Conservation (phyloP, 1,140 invertebrate species). For the Neodiprion lecontei region DNA sequence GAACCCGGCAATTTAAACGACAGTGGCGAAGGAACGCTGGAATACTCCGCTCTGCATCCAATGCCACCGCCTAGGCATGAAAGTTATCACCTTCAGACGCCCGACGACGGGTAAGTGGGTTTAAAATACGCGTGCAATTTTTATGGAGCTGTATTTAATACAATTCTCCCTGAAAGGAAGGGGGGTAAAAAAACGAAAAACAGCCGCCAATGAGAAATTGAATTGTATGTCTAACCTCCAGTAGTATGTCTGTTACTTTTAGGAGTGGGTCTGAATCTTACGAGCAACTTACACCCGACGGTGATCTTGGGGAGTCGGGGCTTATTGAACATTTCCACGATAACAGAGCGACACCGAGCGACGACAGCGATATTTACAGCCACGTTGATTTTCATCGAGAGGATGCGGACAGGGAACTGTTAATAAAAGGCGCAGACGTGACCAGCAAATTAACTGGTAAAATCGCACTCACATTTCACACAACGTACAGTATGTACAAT, state of each 20-base stretch:
- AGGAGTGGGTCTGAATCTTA: slow-evolving; percentile 84
- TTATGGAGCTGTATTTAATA: neutral
- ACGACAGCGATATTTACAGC: slow-evolving; percentile 76
- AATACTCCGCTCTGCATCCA: slow-evolving; percentile 69
- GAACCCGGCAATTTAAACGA: slow-evolving; percentile 71
- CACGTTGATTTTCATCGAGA: slow-evolving; percentile 64
- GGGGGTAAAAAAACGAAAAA: too few relatives aligned
- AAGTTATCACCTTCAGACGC: slow-evolving; percentile 71
- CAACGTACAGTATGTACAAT: too few relatives aligned
- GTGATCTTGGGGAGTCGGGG: slow-evolving; percentile 58
- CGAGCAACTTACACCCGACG: slow-evolving; percentile 75
- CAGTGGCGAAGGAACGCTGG: slow-evolving; percentile 75
- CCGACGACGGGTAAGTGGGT: slow-evolving; percentile 68
- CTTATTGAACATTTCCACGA: slow-evolving; percentile 60
- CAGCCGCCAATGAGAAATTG: neutral
- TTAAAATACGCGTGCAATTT: slow-evolving; percentile 25
- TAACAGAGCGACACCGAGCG: slow-evolving; percentile 64
- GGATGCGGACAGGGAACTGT: slow-evolving; percentile 51
- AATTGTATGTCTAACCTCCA: slow-evolving; percentile 57
- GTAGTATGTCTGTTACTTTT: slow-evolving; percentile 64
- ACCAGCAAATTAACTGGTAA: slow-evolving; percentile 56
- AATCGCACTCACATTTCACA: slow-evolving; percentile 12
- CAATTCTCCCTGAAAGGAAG: neutral
- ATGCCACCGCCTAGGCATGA: slow-evolving; percentile 75
- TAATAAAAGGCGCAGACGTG: slow-evolving; percentile 52